Percentiles rank a stretch among this genome's conserved stretches.
phyloP scores from a whole-genome alignment of 2,888 invertebrate genomes.

The Drosophila planitibia region DNA sequence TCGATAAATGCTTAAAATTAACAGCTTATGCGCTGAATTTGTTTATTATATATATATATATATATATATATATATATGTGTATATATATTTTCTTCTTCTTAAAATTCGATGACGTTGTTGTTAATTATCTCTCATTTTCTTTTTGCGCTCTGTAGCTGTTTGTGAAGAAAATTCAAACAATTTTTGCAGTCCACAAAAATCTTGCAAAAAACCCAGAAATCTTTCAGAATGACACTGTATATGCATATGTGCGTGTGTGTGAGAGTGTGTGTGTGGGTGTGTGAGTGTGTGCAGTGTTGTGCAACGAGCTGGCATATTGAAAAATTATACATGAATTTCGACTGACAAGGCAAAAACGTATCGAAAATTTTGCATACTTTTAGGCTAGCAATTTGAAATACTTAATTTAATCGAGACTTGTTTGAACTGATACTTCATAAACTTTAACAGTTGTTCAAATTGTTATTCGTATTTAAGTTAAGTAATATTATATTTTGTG shows the following conservation, averaged over 20 bases:
- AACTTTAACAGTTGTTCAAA: neutral
- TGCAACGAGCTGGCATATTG: conserved; percentile 23
- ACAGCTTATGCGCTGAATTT: conserved; percentile 48
- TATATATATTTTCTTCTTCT: conserved; percentile 2
- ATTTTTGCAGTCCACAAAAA: conserved; percentile 53
- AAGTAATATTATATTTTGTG: neutral
- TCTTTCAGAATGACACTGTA: conserved; percentile 12
- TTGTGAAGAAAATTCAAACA: conserved; percentile 52
- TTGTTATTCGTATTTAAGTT: neutral
- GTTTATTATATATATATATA: conserved; percentile 1
- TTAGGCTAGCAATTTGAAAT: neutral
- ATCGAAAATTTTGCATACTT: conserved; percentile 22
- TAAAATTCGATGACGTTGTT: conserved; percentile 48
- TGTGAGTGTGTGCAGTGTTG: conserved; percentile 25
- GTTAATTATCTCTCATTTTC: conserved; percentile 2
- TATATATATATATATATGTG: conserved; percentile 12
- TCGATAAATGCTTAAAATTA: conserved; percentile 37
- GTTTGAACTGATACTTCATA: neutral
- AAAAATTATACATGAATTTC: conserved; percentile 1
- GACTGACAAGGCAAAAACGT: conserved; percentile 14
- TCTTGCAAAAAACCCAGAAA: conserved; percentile 64
- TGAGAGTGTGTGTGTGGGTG: neutral
- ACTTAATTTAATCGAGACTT: neutral
- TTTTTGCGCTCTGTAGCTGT: conserved; percentile 30
- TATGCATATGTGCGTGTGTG: conserved; percentile 13